Base-by-base conservation (phyloP, 2,888 invertebrate genomes). In the Cetonia aurata region DNA sequence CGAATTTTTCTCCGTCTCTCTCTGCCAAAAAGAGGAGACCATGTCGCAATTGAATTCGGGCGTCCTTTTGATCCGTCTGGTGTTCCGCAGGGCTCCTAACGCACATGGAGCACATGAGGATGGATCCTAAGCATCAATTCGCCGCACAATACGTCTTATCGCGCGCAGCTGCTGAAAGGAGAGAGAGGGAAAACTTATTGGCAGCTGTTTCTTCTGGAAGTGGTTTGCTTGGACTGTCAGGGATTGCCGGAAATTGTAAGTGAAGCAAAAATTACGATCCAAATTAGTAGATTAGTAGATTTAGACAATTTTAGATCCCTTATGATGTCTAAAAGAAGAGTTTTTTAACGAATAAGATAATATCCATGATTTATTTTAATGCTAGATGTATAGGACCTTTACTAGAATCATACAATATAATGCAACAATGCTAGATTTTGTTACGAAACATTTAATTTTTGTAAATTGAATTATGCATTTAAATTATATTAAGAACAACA, bases 91-190 rank as follows among this genome's bases (percentile, higher is more conserved):
- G 96, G 80, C 89, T 96, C 37, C 88, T 96, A 71, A 94, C 94
- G 71, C 96, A 96, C 83, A 96, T 96, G 96, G 96, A 96, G 80
- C 96, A 96, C 83, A 96, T 96, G 96, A 89, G 96, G 80, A 96
- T 96, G 96, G 96, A 96, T 84, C 96, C 96, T 0, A 96, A 96
- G 84, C 96, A 96, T 87, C 96, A 96, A 84, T 96, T 96, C 81
- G 96, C 96, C 48, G 96, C 96, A 33, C 96, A 96, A 82, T 96
- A 96, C 85, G 96, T 96, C 52, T 87, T 96, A 42, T 94, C 94
- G 69, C 87, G 96, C 77, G 96, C 96, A 8, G 96, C 96, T 6
- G 96, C 96, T 13, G 96, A 96, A 81, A 89, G 96, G 77, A 88
- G 96, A 75, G 96, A 96, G 81, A 86, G 96, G 56, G 96, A 96